Conservation (phyloP, 1,140 invertebrate genomes). For the Hydropsyche tenuis region DNA sequence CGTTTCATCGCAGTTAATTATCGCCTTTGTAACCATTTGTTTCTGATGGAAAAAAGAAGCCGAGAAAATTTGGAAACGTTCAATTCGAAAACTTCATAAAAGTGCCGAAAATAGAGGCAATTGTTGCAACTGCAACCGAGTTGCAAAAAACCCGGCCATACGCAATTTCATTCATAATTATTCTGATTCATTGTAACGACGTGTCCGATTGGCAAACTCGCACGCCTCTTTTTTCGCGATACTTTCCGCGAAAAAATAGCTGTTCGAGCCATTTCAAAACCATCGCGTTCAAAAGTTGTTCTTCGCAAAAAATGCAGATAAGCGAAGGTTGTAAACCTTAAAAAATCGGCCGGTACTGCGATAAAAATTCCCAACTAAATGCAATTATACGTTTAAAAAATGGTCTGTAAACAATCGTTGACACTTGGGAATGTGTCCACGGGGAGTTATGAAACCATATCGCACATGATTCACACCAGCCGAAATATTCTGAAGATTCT, state of each 20-base stretch:
- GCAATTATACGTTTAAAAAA: background rate
- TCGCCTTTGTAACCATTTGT: too few species aligned
- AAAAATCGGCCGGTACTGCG: background rate
- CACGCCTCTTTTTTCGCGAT: background rate
- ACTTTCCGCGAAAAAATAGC: background rate
- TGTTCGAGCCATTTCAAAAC: too few species aligned
- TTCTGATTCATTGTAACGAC: background rate
- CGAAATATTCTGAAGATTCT: too few species aligned
- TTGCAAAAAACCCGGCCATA: conserved; percentile 1
- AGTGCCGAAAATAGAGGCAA: too few species aligned
- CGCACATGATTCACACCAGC: too few species aligned
- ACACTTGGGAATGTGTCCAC: background rate
- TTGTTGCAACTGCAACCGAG: too few species aligned
- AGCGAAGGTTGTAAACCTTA: conserved; percentile 2
- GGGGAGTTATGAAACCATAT: too few species aligned
- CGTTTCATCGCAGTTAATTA: too few species aligned
- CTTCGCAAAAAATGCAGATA: background rate
- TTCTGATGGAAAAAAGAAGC: too few species aligned
- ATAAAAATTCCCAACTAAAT: background rate
- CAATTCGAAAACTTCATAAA: too few species aligned
- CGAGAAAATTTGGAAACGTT: too few species aligned
- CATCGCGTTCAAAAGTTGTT: background rate
- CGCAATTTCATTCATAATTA: conserved; percentile 7
- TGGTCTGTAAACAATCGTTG: background rate
- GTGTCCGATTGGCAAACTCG: background rate